Evolutionary conservation across 1,140 invertebrate species (phyloP).

Genomic region (Drosophila parvula): DNA sequence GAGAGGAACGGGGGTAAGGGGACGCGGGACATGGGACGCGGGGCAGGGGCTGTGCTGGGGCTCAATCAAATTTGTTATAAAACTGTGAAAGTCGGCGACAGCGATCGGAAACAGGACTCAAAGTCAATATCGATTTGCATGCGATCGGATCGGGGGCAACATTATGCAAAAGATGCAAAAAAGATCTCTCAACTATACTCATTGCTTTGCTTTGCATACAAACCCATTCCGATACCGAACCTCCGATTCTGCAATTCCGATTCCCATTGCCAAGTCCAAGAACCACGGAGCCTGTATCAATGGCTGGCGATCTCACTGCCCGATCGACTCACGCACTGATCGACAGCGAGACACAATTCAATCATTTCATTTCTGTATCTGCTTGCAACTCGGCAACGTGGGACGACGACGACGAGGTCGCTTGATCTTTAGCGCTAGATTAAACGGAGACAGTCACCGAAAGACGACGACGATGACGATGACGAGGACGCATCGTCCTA

Average conservation of each 20-base stretch:
- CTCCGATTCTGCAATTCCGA: conserved; percentile 8
- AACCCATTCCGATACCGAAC: conserved; percentile 37
- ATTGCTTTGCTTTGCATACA: conserved; percentile 69
- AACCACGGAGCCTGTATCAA: conserved; percentile 43
- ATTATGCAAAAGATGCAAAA: conserved; percentile 64
- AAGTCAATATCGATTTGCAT: conserved; percentile 74
- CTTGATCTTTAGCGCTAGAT: conserved; percentile 82
- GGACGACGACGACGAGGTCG: conserved; percentile 54
- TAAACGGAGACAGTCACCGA: conserved; percentile 66
- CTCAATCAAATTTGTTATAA: conserved; percentile 83
- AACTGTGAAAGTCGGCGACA: conserved; percentile 80
- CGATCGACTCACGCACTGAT: conserved; percentile 66
- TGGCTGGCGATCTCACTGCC: conserved; percentile 58
- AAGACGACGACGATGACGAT: conserved; percentile 25
- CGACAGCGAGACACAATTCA: conserved; percentile 82
- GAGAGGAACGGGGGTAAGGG: background rate
- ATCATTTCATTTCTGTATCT: conserved; percentile 64
- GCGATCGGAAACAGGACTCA: conserved; percentile 81
- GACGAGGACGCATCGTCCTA: conserved; percentile 31
- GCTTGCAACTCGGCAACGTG: conserved; percentile 24
- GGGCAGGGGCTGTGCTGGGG: conserved; percentile 32
- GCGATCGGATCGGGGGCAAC: conserved; percentile 36
- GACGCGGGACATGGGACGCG: background rate
- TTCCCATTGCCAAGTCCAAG: conserved; percentile 10
- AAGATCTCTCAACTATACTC: conserved; percentile 4